A percentile compares a stretch with the other conserved stretches of the same genome.
These are phyloP conservation scores for Aphodius granarius DNA, from an alignment of 2,888 invertebrate genomes.

Conservation along the genomic window DNA sequence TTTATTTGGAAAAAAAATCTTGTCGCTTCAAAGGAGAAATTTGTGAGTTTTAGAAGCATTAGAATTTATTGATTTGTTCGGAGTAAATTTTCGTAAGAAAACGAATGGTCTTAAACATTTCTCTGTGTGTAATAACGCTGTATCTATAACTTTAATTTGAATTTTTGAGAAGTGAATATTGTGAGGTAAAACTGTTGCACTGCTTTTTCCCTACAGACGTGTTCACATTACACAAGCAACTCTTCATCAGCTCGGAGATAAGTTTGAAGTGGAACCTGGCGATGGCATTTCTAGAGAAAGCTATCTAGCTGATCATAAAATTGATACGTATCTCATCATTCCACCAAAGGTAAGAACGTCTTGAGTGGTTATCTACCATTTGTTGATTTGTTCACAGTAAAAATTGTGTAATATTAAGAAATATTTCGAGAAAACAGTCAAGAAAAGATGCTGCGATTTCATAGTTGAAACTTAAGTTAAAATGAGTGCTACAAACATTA, in stretches of 20 bases:
- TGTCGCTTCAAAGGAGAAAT: too few relatives aligned
- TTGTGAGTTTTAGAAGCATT: too few relatives aligned
- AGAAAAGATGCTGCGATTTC: neutral
- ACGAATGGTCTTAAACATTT: too few relatives aligned
- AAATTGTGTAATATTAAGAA: too few relatives aligned
- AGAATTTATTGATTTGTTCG: too few relatives aligned
- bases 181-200: neutral
- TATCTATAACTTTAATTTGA: too few relatives aligned
- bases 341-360: conserved; percentile 72
- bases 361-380: too few relatives aligned
- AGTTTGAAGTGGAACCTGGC: conserved; percentile 85
- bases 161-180: neutral
- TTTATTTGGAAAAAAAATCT: too few relatives aligned
- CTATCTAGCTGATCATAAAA: conserved; percentile 85
- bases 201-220: conserved; percentile 60
- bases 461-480: neutral
- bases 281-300: conserved; percentile 79
- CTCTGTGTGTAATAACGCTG: too few relatives aligned
- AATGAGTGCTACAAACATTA: neutral
- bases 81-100: too few relatives aligned
- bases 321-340: conserved; percentile 84
- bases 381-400: too few relatives aligned
- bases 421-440: too few relatives aligned
- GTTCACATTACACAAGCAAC: conserved; percentile 90
- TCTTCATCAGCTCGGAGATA: conserved; percentile 74